Base-by-base conservation (phyloP, 2,888 invertebrate genomes). In the Brenthis hecate region DNA sequence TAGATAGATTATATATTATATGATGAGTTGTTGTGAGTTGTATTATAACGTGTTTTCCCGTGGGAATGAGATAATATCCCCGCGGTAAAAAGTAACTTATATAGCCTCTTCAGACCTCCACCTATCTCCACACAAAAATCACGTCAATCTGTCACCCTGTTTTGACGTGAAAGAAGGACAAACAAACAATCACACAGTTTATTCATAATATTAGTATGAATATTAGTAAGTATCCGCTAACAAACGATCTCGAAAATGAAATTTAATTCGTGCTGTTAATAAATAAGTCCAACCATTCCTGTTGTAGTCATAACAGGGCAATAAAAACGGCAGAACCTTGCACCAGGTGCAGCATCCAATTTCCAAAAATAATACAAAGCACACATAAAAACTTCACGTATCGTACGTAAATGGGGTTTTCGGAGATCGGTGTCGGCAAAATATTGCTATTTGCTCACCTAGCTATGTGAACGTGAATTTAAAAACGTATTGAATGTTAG, bases 231-330 rank as follows among this genome's bases (percentile, higher is more conserved):
- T 16, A 16, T 51, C 5, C 16, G 32, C 51, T 32, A 51, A 32
- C 11, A 36, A 53, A 62, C 51, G 13, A 62, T 36, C 62, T 8
- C 51, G 11, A 53, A 62, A 62, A 62, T 53, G 77, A 79, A 82
- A 85, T 82, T 84, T 78, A 84, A 83, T 83, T 83, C 80, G 78
- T 80, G 61, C 78, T 77, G 80, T 82, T 85, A 81, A 85, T 85
- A 85, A 85, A 85, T 81, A 82, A 77, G 74, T 75, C 76, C 16
- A 72, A 72, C 75, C 78, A 79, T 86, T 85, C 82, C 82, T 80
- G 85, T 85, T 87, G 88, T 87, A 87, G 85, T 85, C 86, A 88
- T 88, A 88, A 88, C 88, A 85, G 79, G 79, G 84, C 82, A 83
- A 88, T 89, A 88, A 88, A 87, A 84, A 80, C 81, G 77, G 73